These are phyloP conservation scores for Stramonita haemastoma DNA, from an alignment of 2,888 invertebrate species.

Conservation along the genomic window DNA sequence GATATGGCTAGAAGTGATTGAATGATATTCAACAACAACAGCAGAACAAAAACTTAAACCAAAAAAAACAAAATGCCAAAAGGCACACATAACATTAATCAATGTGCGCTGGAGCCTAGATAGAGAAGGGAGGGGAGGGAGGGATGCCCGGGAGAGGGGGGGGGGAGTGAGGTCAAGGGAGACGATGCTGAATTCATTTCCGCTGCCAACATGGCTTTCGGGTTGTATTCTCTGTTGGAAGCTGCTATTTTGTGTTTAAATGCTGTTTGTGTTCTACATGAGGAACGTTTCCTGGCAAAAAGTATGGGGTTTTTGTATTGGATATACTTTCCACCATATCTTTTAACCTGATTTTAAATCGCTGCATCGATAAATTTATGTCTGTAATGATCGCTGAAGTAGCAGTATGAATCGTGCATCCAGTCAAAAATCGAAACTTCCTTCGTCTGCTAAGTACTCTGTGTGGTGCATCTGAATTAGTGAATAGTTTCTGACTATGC, in stretches of 20 bases:
- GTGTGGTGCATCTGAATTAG: too few relatives aligned
- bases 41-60: neutral
- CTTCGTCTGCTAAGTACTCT: too few relatives aligned
- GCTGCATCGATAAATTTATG: too few relatives aligned
- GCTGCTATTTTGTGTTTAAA: conserved; percentile 93
- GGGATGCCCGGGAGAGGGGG: too few relatives aligned
- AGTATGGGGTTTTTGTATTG: conserved; percentile 79
- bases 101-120: too few relatives aligned
- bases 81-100: too few relatives aligned
- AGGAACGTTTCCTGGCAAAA: conserved; percentile 95
- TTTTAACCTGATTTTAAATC: too few relatives aligned
- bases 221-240: conserved; percentile 95
- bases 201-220: conserved; percentile 84
- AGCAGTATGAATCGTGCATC: too few relatives aligned
- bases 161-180: neutral
- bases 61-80: neutral
- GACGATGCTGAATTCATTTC: conserved; percentile 38
- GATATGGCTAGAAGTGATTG: neutral
- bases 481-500: too few relatives aligned
- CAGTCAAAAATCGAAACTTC: too few relatives aligned
- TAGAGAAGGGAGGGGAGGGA: too few relatives aligned
- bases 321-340: neutral
- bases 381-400: too few relatives aligned
- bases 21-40: neutral
- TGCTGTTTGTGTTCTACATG: conserved; percentile 95